These are phyloP conservation scores for Rhabdornis inornatus DNA, from an alignment of 2,113 vertebrate genomes.

Conservation along the genomic window DNA sequence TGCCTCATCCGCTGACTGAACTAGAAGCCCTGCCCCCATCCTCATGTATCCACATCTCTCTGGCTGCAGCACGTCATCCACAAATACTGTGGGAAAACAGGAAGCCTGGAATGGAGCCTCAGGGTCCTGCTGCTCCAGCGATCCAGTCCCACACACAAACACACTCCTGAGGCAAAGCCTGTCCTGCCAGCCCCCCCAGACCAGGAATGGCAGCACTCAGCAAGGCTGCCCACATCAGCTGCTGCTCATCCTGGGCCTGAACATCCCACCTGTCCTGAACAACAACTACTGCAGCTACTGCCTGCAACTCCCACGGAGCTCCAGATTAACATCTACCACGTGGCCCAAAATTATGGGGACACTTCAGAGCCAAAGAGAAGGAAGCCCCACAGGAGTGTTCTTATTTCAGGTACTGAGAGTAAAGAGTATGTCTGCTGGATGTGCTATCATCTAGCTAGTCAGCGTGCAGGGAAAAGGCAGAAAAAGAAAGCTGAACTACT, in stretches of 20 bases:
- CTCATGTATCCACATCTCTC: neutral
- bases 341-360: neutral
- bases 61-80: neutral
- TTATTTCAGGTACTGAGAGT: neutral
- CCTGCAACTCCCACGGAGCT: neutral
- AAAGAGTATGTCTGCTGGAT: neutral
- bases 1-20: neutral
- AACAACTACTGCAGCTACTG: neutral
- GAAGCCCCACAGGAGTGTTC: neutral
- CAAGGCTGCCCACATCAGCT: neutral
- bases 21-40: neutral
- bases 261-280: neutral
- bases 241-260: neutral
- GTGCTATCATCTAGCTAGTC: neutral
- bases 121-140: neutral
- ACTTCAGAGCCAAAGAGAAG: neutral
- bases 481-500: neutral
- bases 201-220: neutral
- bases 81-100: neutral
- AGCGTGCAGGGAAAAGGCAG: neutral
- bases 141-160: neutral
- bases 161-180: fast-evolving
- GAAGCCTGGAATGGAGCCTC: neutral
- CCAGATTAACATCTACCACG: neutral
- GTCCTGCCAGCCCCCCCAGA: neutral